Evolutionary conservation across 2,888 invertebrate species (phyloP).

Genomic region (Panopea generosa): DNA sequence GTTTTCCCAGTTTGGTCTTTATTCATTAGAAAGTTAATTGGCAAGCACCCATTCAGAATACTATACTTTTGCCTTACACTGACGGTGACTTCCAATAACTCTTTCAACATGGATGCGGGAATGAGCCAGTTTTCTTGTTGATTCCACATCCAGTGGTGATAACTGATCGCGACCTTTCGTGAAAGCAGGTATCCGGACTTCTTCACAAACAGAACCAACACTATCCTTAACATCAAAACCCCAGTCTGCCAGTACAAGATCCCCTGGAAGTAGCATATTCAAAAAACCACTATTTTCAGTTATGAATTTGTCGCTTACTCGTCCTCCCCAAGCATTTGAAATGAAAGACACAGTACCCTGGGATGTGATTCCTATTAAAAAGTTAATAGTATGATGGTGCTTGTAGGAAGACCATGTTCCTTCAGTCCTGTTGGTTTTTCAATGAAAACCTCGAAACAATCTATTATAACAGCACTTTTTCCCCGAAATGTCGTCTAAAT

Average conservation of each 20-base stretch:
- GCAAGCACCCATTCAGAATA: slow-evolving; percentile 27
- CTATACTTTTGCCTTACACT: slow-evolving; percentile 39
- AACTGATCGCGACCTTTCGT: slow-evolving; percentile 37
- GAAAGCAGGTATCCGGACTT: slow-evolving; percentile 43
- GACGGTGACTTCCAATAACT: slow-evolving; percentile 46
- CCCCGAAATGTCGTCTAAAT: slow-evolving; percentile 41
- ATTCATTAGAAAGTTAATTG: slow-evolving; percentile 29
- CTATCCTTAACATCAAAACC: slow-evolving; percentile 34
- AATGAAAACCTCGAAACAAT: too few species aligned
- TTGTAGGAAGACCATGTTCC: too few species aligned
- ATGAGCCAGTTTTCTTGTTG: slow-evolving; percentile 28
- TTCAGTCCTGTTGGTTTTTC: too few species aligned
- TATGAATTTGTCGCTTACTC: slow-evolving; percentile 43
- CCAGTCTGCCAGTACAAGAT: too few species aligned
- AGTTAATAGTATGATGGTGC: too few species aligned
- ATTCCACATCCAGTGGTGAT: slow-evolving; percentile 26
- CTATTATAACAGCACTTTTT: slow-evolving; percentile 41
- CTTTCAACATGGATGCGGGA: slow-evolving; percentile 27
- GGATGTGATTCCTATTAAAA: slow-evolving; percentile 45
- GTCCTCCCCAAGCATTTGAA: too few species aligned
- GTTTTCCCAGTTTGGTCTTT: too few species aligned
- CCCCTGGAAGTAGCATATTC: slow-evolving; percentile 43
- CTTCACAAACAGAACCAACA: slow-evolving; percentile 31
- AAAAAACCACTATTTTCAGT: slow-evolving; percentile 42
- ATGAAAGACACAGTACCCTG: slow-evolving; percentile 44